Evolutionary conservation across 2,113 vertebrate species (phyloP).

Genomic region (Vanacampus margaritifer): DNA sequence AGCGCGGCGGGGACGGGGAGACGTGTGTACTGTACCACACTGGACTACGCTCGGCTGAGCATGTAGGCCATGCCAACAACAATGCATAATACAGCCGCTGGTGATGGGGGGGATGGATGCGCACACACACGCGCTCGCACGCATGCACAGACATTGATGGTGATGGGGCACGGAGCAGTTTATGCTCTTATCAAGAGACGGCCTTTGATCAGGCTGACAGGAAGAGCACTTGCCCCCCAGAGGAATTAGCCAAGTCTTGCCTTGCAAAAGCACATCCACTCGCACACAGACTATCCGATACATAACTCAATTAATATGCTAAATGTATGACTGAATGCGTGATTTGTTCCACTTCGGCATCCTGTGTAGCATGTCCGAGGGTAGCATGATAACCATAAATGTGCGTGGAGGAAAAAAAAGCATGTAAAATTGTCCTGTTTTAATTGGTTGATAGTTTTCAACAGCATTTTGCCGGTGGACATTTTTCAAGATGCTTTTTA

Average conservation of each 20-base stretch:
- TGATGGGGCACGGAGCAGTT: constrained; percentile 64
- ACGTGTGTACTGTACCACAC: constrained; percentile 71
- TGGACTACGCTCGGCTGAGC: constrained; percentile 73
- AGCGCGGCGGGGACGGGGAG: constrained; percentile 57
- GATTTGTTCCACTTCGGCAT: constrained; percentile 64
- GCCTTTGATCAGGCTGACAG: constrained; percentile 70
- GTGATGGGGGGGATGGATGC: constrained; percentile 61
- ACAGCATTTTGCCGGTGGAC: constrained; percentile 37
- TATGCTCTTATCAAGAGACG: constrained; percentile 67
- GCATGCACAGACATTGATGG: constrained; percentile 60
- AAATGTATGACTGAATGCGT: constrained; percentile 53
- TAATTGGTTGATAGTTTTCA: constrained; percentile 53
- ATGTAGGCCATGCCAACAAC: constrained; percentile 78
- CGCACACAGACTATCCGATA: constrained; percentile 46
- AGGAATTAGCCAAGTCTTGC: constrained; percentile 67
- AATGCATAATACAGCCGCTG: constrained; percentile 74
- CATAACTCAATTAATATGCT: constrained; percentile 69
- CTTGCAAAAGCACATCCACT: constrained; percentile 66
- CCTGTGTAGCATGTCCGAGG: constrained; percentile 54
- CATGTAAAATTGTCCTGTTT: constrained; percentile 51
- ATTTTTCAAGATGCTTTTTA: constrained; percentile 7
- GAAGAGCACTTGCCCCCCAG: constrained; percentile 64
- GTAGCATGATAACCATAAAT: constrained; percentile 45
- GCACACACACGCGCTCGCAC: constrained; percentile 26
- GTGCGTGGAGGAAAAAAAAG: constrained; percentile 50